Base-by-base conservation (phyloP, 1,140 invertebrate genomes). In the Pseudomyrmex gracilis region DNA sequence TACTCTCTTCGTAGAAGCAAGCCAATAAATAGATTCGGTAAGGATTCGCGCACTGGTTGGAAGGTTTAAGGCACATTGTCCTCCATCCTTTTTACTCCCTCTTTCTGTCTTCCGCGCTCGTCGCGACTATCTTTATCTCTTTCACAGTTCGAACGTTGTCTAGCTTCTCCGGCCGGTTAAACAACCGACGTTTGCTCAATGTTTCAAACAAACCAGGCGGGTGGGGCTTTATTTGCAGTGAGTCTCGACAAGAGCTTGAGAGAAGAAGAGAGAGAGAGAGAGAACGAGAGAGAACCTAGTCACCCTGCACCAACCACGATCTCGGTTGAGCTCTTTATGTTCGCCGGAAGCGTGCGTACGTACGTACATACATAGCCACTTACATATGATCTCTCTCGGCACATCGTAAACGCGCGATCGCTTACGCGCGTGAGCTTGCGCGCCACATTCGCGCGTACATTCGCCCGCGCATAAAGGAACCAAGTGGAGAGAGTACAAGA, bases 171-270 rank as follows among this genome's bases (percentile, higher is more conserved):
- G 61, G 71, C 83, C 86, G 89, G 84, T 90, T 91, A 90, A 91
- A 91, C 87, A 90, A 89, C 89, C 90, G 86, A 89, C 87, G 89
- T 91, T 91, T 91, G 87, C 89, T 90, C 87, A 88, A 91, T 91
- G 90, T 91, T 91, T 91, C 90, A 90, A 91, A 90, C 90, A 91
- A 91, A 91, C 90, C 83, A 73, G 82, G 86, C 86, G 87, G 86
- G 86, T 85, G 87, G 85, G 85, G 87, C 90, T 91, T 91, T 91
- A 91, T 91, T 91, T 91, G 89, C 90, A 90, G 89, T 90, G 85
- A 91, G 86, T 84, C 78, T 43, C 22, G 49, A 53, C 51, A 57
- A 80, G 57, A 85, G 68, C 61, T 85, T 73, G 8, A 67, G 34
- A 34, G 34, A 34, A 0, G 5, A 5, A 34, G 34, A 34, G n/a